Evolutionary conservation across 2,888 invertebrate genomes (phyloP), one percentile per base, ranked within the genome.

Genomic region (Drosophila koepferae): DNA sequence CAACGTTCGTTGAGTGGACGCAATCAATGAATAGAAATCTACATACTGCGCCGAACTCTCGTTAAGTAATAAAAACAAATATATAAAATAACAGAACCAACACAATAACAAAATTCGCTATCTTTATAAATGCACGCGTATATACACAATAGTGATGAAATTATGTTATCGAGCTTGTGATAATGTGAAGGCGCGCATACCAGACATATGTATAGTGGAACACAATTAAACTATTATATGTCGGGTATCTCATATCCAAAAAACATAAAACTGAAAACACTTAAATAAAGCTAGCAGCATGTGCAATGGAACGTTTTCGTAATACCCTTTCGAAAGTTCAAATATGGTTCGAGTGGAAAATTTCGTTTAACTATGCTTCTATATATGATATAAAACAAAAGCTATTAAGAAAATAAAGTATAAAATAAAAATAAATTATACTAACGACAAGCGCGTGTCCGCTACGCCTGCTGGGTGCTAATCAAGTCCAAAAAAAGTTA

Each of bases 391-490:
- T 53, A 72, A 62, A 49, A 54, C 67, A 38, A 46, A 54, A 23
- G 20, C 10, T 63, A 65, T 78, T 77, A 65, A 88, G 38, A 76
- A 61, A 34, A 69, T 62, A 64, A 46, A 46, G 16, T 16, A 38
- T n/a, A 71, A 54, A 23, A 54, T 31, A 41, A 55, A 74, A 55
- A 77, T 86, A 89, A 85, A 85, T 86, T 86, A 78, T 80, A 86
- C 80, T 86, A 86, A 81, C 67, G 54, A 56, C 53, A 68, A 81
- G 86, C 89, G 81, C 76, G 84, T 82, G 89, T 86, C 70, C 44
- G 38, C 53, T 49, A 53, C 56, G 36, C 48, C 60, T 54, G 44
- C 18, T 44, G 67, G 65, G 70, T 81, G 89, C 76, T 84, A 84
- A 89, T 84, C 53, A 70, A 79, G 41, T 41, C 53, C 56, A 55